Base-by-base conservation (phyloP, 2,888 invertebrate species). In the Nephrocerus scutellatus region DNA sequence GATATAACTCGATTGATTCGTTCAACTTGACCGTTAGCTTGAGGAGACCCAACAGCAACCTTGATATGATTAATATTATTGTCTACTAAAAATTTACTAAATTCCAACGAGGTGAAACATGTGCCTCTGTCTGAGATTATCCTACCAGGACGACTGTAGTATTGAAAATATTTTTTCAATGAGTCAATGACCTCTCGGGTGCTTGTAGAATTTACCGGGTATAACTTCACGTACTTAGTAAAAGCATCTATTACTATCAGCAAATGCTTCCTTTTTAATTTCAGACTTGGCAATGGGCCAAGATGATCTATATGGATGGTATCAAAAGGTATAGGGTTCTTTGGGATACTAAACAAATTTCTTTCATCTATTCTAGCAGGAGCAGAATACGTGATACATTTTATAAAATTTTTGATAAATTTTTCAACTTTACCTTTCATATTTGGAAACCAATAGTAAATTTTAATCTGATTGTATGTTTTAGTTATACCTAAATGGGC, bases 371-470 rank as follows among this genome's bases (percentile, higher is more conserved):
- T 42, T 10, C 22, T 34, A n/a, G 5, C 7, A 13, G 24, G 26
- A 8, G 18, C 7, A 26, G 43, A 39, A 35, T 22, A 33, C 8
- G 39, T 28, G 19, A 32, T 23, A 8, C 26, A 42, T 12, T 42
- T 34, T 3, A 42, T 16, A 20, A 33, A 42, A 29, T 40, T 40
- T 6, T 37, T 24, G 14, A 41, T 31, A 15, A 36, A 34, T 4
- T 36, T 9, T 10, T 10, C 6, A 10, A 20, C 15, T 12, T 39
- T 43, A 3, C 1, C 12, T 25, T 34, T 39, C 60, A 69, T 61
- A 8, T 54, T 54, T 1, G 60, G 58, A 38, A 70, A 69, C 63
- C 63, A 70, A 46, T 63, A 70, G 6, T 49, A 45, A 24, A 51
- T 31, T 15, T 13, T 24, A 4, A 48, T 22, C 8, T 35, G 9